Evolutionary conservation across 2,888 invertebrate species (phyloP).

Genomic region (Arrhopalites spinosus): DNA sequence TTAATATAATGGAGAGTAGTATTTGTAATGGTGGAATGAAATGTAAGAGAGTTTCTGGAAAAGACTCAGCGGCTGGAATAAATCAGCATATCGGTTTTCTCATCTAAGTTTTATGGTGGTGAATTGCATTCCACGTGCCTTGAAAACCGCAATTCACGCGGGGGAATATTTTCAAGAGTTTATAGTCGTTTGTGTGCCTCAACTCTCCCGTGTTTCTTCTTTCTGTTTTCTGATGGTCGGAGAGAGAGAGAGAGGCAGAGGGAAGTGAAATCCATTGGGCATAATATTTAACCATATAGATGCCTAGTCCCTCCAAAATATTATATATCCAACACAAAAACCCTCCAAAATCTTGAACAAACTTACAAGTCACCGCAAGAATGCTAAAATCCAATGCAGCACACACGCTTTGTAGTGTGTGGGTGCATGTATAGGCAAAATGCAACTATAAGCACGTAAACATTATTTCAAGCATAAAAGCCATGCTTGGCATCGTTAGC

Average conservation of each 20-base stretch:
- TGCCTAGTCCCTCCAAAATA: too few relatives aligned
- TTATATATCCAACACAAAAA: too few relatives aligned
- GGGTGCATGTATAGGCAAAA: too few relatives aligned
- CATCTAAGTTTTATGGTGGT: slow-evolving; percentile 35
- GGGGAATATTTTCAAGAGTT: slow-evolving; percentile 25
- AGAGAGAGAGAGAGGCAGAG: neutral
- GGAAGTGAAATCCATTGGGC: slow-evolving; percentile 26
- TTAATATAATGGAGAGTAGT: too few relatives aligned
- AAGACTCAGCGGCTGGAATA: slow-evolving; percentile 34
- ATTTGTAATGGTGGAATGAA: too few relatives aligned
- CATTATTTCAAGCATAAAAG: too few relatives aligned
- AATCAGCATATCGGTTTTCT: slow-evolving; percentile 39
- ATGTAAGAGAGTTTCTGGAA: neutral
- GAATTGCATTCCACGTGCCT: slow-evolving; percentile 31
- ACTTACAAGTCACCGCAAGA: too few relatives aligned
- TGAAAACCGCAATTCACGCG: slow-evolving; percentile 35
- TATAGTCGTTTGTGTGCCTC: neutral
- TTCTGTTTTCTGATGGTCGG: neutral
- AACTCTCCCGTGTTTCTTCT: neutral
- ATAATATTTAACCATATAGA: slow-evolving; percentile 10
- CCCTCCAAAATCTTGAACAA: too few relatives aligned
- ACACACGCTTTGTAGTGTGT: too few relatives aligned
- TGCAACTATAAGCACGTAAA: too few relatives aligned
- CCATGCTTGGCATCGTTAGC: too few relatives aligned
- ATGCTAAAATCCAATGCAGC: too few relatives aligned